Conservation (phyloP, 2,113 vertebrate species). For the Eurypyga helias region DNA sequence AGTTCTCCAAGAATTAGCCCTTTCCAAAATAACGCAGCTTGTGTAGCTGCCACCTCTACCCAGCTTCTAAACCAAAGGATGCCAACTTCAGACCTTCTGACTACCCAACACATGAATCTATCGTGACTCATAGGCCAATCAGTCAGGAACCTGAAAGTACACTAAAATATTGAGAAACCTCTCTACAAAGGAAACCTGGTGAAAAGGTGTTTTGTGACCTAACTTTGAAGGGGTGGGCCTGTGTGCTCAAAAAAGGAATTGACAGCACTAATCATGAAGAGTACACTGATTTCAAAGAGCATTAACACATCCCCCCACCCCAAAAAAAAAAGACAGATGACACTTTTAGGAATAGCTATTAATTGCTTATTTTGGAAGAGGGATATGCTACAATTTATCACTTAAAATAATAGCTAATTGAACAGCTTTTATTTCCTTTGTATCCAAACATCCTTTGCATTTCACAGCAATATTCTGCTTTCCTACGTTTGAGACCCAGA, state of each 20-base stretch:
- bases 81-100: not conserved
- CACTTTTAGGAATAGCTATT: slow-evolving; percentile 11
- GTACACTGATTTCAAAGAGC: not conserved
- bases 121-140: not conserved
- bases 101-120: not conserved
- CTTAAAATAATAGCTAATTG: slow-evolving; percentile 49
- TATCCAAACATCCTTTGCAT: slow-evolving; percentile 35
- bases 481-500: not conserved
- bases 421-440: slow-evolving; percentile 19
- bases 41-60: not conserved
- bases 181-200: not conserved
- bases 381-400: not conserved
- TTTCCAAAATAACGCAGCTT: not conserved
- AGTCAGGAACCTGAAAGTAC: not conserved
- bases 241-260: not conserved
- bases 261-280: not conserved
- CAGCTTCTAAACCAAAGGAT: not conserved
- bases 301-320: not conserved
- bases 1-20: not conserved
- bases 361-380: not conserved
- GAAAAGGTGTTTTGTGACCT: not conserved
- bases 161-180: not conserved
- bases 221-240: not conserved
- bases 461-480: not conserved
- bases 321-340: not conserved